Conservation (phyloP, 2,888 invertebrate genomes). For the Acrobeloides nanus region DNA sequence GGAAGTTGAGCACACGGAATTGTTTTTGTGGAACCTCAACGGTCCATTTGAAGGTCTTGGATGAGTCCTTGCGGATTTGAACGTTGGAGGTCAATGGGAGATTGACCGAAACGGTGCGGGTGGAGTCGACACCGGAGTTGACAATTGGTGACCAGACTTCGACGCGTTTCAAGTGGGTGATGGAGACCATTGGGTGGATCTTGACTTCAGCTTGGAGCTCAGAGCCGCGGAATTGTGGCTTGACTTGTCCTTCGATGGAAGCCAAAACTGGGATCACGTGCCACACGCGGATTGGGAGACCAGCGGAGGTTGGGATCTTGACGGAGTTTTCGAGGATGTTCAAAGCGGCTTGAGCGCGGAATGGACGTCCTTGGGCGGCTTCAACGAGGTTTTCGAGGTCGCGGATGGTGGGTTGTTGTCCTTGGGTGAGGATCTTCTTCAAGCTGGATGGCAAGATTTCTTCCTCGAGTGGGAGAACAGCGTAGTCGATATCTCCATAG, state of each 20-base stretch:
- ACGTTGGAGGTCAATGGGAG: conserved; percentile 18
- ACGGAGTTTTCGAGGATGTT: conserved; percentile 17
- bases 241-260: conserved; percentile 14
- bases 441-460: conserved; percentile 23
- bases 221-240: neutral
- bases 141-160: conserved; percentile 24
- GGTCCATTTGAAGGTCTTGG: conserved; percentile 12
- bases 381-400: conserved; percentile 1
- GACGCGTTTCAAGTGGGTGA: conserved; percentile 22
- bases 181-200: conserved; percentile 25
- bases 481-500: conserved; percentile 41
- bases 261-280: conserved; percentile 12
- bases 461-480: conserved; percentile 36
- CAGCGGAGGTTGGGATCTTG: conserved; percentile 35
- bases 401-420: conserved; percentile 19
- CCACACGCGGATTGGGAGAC: conserved; percentile 32
- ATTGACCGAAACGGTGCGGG: conserved; percentile 21
- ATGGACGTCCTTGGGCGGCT: conserved; percentile 4
- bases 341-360: conserved; percentile 5
- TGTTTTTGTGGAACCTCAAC: conserved; percentile 13
- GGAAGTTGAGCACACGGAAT: conserved; percentile 24
- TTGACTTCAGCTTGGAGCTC: conserved; percentile 19
- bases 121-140: conserved; percentile 19
- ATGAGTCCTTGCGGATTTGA: conserved; percentile 20
- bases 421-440: conserved; percentile 23